These are phyloP conservation scores for Vanessa cardui DNA, from an alignment of 2,888 invertebrate genomes.

Conservation along the genomic window DNA sequence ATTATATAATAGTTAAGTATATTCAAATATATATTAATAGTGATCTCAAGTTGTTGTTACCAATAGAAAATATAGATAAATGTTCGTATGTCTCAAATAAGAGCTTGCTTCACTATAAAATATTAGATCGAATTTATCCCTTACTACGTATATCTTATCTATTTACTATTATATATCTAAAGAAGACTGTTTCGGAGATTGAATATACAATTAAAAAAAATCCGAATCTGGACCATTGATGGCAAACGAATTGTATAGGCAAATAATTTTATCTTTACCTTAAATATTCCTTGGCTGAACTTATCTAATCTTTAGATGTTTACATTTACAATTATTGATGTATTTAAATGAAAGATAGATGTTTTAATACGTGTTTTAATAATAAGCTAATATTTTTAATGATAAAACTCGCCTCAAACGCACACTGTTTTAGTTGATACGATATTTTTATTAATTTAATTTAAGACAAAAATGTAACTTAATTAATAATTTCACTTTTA, in stretches of 20 bases:
- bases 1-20: neutral
- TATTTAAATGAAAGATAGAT: neutral
- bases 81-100: neutral
- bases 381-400: neutral
- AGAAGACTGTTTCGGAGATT: neutral
- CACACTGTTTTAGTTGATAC: too few species aligned
- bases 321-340: neutral
- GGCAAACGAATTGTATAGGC: neutral
- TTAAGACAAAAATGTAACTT: too few species aligned
- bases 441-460: too few species aligned
- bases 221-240: neutral
- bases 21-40: too few species aligned
- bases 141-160: neutral
- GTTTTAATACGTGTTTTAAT: neutral
- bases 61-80: neutral
- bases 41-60: neutral
- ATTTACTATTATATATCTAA: neutral
- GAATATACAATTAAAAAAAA: neutral
- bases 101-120: neutral
- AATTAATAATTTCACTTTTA: too few species aligned
- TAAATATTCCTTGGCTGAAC: neutral
- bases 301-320: neutral
- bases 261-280: neutral
- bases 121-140: neutral
- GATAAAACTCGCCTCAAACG: neutral